These are phyloP conservation scores for Orientallactaga sibirica DNA, from an alignment of 2,797 vertebrate species.

Conservation along the genomic window DNA sequence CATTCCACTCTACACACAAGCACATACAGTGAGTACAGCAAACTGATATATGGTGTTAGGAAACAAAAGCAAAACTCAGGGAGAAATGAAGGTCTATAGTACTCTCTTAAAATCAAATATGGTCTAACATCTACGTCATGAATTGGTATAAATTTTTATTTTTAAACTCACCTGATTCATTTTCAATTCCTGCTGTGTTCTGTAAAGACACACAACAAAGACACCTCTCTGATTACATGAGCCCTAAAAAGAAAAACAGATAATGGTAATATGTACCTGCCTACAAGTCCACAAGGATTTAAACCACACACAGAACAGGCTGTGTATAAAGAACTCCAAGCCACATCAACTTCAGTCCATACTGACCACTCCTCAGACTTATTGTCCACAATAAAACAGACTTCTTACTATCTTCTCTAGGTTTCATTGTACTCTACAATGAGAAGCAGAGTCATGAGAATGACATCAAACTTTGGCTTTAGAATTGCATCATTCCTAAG, in stretches of 20 bases:
- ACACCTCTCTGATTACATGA: slow-evolving; percentile 89
- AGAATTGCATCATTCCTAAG: slow-evolving; percentile 61
- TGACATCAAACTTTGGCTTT: slow-evolving; percentile 51
- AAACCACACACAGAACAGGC: slow-evolving; percentile 77
- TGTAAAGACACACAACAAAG: slow-evolving; percentile 89
- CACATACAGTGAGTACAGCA: rapidly evolving
- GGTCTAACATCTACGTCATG: slow-evolving; percentile 77
- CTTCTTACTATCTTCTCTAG: slow-evolving; percentile 28
- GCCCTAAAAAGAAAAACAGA: slow-evolving; percentile 90
- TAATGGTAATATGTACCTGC: slow-evolving; percentile 84
- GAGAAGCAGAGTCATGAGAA: slow-evolving; percentile 59
- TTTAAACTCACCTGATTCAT: slow-evolving; percentile 91
- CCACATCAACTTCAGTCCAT: not conserved
- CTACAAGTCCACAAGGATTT: slow-evolving; percentile 79
- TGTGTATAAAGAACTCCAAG: slow-evolving; percentile 59
- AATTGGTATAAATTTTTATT: slow-evolving; percentile 85
- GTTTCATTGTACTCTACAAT: slow-evolving; percentile 41
- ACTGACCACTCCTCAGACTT: slow-evolving; percentile 18
- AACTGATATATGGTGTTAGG: slow-evolving; percentile 54
- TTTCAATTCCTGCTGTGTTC: slow-evolving; percentile 88
- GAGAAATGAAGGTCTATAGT: slow-evolving; percentile 52
- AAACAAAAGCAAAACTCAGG: slow-evolving; percentile 56
- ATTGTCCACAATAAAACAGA: slow-evolving; percentile 8
- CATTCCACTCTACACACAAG: slow-evolving; percentile 9
- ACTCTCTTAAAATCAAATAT: slow-evolving; percentile 80